Conservation (phyloP, 1,140 invertebrate genomes). For the Solenopsis fugax region DNA sequence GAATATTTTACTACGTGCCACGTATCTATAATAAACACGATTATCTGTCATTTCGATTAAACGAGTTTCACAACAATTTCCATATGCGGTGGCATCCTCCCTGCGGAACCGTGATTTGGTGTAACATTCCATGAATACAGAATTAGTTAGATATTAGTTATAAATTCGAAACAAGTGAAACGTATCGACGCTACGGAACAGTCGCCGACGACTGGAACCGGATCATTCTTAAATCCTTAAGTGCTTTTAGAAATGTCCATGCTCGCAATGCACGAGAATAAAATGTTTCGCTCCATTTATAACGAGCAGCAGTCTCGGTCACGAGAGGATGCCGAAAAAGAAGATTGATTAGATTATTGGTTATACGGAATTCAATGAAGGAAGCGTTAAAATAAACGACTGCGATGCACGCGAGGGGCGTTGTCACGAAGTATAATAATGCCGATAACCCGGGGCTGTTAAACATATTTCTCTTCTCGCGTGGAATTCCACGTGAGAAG, state of each 20-base stretch:
- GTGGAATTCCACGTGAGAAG: constrained; percentile 61
- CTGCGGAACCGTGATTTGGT: constrained; percentile 17
- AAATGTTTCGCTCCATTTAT: background rate
- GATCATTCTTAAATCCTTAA: background rate
- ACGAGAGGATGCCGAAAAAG: background rate
- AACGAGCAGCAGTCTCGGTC: no score
- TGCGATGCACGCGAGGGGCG: background rate
- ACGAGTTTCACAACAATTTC: constrained; percentile 46
- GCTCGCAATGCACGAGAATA: background rate
- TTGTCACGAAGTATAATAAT: constrained; percentile 13
- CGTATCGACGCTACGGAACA: no score
- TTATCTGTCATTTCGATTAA: constrained; percentile 44
- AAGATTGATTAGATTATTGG: background rate
- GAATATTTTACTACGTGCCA: constrained; percentile 40
- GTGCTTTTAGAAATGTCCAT: background rate
- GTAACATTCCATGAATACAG: constrained; percentile 31
- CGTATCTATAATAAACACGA: background rate
- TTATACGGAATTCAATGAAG: background rate
- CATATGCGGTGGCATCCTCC: background rate
- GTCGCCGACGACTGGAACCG: background rate
- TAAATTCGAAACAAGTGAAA: constrained; percentile 26
- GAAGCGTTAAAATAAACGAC: background rate
- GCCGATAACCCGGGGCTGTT: background rate
- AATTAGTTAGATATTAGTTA: constrained; percentile 25
- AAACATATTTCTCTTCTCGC: constrained; percentile 21